Base-by-base conservation (phyloP, 53 echinoderm and acorn worm species). In the Patiria pectinifera region DNA sequence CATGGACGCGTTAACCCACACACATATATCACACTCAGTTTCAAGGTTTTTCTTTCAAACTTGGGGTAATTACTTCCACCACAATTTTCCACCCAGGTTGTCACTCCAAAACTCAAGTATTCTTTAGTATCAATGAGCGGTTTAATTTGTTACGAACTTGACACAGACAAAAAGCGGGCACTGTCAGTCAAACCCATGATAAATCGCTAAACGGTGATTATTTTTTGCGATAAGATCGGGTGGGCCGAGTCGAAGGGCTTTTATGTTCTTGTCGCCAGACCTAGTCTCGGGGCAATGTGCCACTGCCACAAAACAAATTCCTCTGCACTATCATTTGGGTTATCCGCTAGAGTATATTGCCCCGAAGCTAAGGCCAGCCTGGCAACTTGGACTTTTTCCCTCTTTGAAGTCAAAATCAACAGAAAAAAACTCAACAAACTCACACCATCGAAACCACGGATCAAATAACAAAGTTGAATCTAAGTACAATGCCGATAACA, bases 91-190 rank as follows among this genome's bases (percentile, higher is more conserved):
- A 18, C 80, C 46, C 81, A 81, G 8, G 90, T 90, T 90, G 90
- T 90, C 90, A 90, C 80, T 90, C 90, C 90, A 80, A 77, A 35
- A 79, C 62, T 90, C 90, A 47, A 80, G 90, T 90, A 80, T 90
- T 90, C 90, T 81, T 45, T 80, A 69, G 80, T 90, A 90, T 90
- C 90, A 90, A 81, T 90, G 81, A 90, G 58, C 80, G 80, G 80
- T 90, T 90, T 80, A 90, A 90, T 90, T 80, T 90, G 90, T 90
- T 90, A 90, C 90, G 47, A 90, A 90, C 90, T 90, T 90, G 90
- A 90, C 90, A 62, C 82, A 47, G 90, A 90, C 90, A 90, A 90
- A 90, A 90, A 90, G 81, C 90, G 80, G 62, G 82, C 90, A 66
- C 48, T 90, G 90, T 80, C 90, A 90, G 80, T 90, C 90, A 90